These are phyloP conservation scores for Macrotrachela quadricornifera DNA, from an alignment of 1,140 invertebrate genomes.

Conservation along the genomic window DNA sequence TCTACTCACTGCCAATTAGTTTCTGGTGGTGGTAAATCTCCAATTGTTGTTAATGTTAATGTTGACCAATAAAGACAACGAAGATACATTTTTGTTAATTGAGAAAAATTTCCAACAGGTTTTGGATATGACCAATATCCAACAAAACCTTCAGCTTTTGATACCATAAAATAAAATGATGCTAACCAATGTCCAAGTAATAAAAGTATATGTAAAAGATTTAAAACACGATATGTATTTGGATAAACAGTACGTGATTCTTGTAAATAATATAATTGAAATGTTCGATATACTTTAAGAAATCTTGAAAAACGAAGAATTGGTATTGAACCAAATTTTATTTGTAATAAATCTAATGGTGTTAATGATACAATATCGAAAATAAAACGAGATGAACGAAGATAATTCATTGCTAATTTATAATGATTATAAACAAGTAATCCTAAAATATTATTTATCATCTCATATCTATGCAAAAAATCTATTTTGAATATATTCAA, in stretches of 20 bases:
- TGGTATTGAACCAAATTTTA: slow-evolving; percentile 17
- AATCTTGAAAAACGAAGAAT: slow-evolving; percentile 34
- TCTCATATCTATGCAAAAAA: too few relatives aligned
- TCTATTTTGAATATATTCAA: too few relatives aligned
- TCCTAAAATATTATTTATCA: slow-evolving; percentile 30
- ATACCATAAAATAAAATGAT: slow-evolving; percentile 81
- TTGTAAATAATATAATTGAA: slow-evolving; percentile 81
- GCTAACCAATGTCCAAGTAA: slow-evolving; percentile 90
- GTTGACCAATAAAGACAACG: slow-evolving; percentile 88
- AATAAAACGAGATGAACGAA: slow-evolving; percentile 59
- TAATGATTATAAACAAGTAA: slow-evolving; percentile 72
- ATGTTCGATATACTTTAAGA: slow-evolving; percentile 59
- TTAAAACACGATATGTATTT: slow-evolving; percentile 81
- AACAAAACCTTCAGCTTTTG: slow-evolving; percentile 61
- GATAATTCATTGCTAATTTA: slow-evolving; percentile 67
- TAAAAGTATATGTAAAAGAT: slow-evolving; percentile 75
- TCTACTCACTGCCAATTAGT: slow-evolving; percentile 77
- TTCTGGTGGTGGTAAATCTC: slow-evolving; percentile 70
- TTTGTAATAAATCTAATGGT: slow-evolving; percentile 48
- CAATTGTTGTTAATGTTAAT: slow-evolving; percentile 76
- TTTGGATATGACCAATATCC: slow-evolving; percentile 44
- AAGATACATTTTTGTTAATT: slow-evolving; percentile 68
- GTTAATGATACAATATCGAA: slow-evolving; percentile 58
- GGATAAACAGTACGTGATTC: slow-evolving; percentile 81
- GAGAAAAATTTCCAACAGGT: slow-evolving; percentile 45